Base-by-base conservation (phyloP, 2,888 invertebrate species). In the Heliconius charithonia region DNA sequence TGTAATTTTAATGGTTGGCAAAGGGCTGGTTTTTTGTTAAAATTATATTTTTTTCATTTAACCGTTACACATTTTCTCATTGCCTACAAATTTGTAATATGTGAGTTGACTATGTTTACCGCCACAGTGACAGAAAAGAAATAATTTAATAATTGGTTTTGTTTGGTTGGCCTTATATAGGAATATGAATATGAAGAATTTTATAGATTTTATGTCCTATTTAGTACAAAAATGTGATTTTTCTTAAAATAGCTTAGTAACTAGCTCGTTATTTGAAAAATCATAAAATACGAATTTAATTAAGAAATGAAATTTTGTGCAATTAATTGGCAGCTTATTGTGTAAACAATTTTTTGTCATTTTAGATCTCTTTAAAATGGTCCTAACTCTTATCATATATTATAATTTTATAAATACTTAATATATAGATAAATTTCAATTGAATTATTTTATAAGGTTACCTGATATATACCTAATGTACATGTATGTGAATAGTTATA, bases 261-360 rank as follows among this genome's bases (percentile, higher is more conserved):
- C 12, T 67, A 12, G 66, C n/a, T 12, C 4, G 32, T 32, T 51
- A 51, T 51, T 22, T 51, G 51, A 51, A 51, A 19, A 41, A 41
- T 37, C 67, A 25, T 69, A 16, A 41, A 25, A 25, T 9, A 69
- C 22, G 22, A 37, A 37, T 67, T 37, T 37, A 41, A 69, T 69
- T 45, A 67, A 67, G 1, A 25, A 27, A 25, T 22, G 25, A 45
- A 19, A 32, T 22, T 37, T 41, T 16, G 25, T 41, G 69, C 41
- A 45, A 45, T 45, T 45, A 45, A 45, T 45, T 10, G 45, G 27
- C 69, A 69, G 69, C 69, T 27, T 45, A 25, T 69, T 27, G 25
- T 27, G 9, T 25, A 27, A 69, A 69, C 69, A 45, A 69, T 45
- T 27, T 45, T 41, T 69, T 69, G 69, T 69, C 69, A 25, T 69